Evolutionary conservation across 2,113 vertebrate species (phyloP).

Genomic region (Pelodiscus sinensis): DNA sequence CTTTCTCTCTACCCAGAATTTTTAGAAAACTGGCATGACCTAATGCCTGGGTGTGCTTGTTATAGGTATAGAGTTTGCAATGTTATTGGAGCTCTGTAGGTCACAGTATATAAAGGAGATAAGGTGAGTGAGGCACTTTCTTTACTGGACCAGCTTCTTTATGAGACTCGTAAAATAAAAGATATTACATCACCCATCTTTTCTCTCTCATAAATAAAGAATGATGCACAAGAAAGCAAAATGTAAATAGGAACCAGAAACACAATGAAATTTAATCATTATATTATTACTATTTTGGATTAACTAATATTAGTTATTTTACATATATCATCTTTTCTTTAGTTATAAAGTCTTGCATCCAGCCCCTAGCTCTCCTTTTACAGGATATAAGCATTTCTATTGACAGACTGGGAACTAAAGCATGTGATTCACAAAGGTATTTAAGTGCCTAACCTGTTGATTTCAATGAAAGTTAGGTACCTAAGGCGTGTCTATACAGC

Average conservation of each 20-base stretch:
- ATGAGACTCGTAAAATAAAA: neutral
- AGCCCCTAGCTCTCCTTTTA: neutral
- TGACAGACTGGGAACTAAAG: neutral
- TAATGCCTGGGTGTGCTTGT: accelerated
- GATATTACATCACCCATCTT: no score
- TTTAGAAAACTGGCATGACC: no score
- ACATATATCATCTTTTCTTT: neutral
- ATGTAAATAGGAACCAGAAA: neutral
- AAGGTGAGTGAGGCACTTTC: neutral
- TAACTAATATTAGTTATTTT: neutral
- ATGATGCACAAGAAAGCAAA: neutral
- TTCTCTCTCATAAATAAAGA: neutral
- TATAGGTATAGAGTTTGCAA: neutral
- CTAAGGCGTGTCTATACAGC: neutral
- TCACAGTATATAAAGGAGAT: neutral
- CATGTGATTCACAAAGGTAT: neutral
- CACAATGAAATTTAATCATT: neutral
- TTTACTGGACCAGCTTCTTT: neutral
- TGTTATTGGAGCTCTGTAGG: neutral
- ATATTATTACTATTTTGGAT: neutral
- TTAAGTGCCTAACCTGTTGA: no score
- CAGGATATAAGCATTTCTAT: neutral
- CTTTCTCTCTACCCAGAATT: no score
- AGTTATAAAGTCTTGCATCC: neutral
- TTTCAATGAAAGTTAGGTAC: neutral